These are phyloP conservation scores for Apocheima hispidaria DNA, from an alignment of 2,888 invertebrate genomes.

Conservation along the genomic window DNA sequence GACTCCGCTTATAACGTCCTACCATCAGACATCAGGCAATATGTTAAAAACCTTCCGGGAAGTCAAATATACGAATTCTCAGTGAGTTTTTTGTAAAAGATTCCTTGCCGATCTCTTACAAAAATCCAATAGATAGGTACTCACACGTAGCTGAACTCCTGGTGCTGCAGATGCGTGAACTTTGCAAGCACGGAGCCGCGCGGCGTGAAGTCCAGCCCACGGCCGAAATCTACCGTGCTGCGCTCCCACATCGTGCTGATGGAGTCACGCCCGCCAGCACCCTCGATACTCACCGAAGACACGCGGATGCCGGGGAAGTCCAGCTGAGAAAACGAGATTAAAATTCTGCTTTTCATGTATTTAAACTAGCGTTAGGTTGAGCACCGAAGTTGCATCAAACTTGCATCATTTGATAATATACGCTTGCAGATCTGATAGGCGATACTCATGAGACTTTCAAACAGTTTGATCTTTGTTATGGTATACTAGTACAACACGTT, in stretches of 20 bases:
- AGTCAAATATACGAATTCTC: not conserved
- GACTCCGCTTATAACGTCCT: too few species aligned
- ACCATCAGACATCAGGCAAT: too few species aligned
- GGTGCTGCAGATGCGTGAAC: constrained; percentile 90
- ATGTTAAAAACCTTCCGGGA: too few species aligned
- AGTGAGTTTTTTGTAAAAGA: too few species aligned
- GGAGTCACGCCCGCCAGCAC: constrained; percentile 84
- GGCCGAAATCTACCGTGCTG: constrained; percentile 90
- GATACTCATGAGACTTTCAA: too few species aligned
- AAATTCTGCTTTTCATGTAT: not conserved
- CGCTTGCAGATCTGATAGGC: too few species aligned
- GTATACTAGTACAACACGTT: too few species aligned
- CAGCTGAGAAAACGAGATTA: constrained; percentile 74
- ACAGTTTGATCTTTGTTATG: too few species aligned
- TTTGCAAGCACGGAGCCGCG: constrained; percentile 90
- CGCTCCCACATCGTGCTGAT: constrained; percentile 92
- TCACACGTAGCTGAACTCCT: constrained; percentile 86
- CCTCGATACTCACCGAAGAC: constrained; percentile 82
- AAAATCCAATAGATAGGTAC: too few species aligned
- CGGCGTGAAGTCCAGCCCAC: constrained; percentile 94
- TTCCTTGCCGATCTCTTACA: too few species aligned
- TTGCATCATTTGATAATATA: too few species aligned
- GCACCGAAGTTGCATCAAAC: not conserved
- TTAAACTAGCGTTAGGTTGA: not conserved
- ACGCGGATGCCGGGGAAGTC: constrained; percentile 87